Conservation (phyloP, 1,140 invertebrate genomes). For the Ips nitidus region DNA sequence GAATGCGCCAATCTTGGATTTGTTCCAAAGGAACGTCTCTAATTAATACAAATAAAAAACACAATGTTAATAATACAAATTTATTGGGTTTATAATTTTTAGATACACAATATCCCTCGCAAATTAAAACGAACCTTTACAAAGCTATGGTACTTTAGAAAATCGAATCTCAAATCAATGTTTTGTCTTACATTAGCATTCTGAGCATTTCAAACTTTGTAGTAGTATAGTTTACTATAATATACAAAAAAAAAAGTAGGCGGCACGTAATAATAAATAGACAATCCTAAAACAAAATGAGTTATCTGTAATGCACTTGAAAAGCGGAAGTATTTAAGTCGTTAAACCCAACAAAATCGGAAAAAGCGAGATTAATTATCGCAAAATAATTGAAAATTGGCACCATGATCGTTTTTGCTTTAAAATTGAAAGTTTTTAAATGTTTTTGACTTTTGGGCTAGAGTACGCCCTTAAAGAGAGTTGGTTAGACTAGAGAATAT, state of each 20-base stretch:
- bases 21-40: not conserved
- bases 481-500: conserved; percentile 49
- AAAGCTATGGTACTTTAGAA: conserved; percentile 44
- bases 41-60: not conserved
- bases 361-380: not conserved
- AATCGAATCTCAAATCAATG: conserved; percentile 42
- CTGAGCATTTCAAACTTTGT: conserved; percentile 34
- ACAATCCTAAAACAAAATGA: too few relatives aligned
- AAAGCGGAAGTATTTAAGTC: too few relatives aligned
- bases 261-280: too few relatives aligned
- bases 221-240: not conserved
- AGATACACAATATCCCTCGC: conserved; percentile 53
- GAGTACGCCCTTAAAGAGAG: too few relatives aligned
- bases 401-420: not conserved
- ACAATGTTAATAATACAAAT: conserved; percentile 52
- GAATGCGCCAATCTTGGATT: not conserved
- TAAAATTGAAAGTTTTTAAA: not conserved
- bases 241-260: too few relatives aligned
- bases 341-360: not conserved
- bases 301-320: too few relatives aligned
- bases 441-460: too few relatives aligned
- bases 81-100: conserved; percentile 51
- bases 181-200: conserved; percentile 41
- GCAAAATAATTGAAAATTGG: conserved; percentile 1
- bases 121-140: conserved; percentile 49